phyloP scores from a whole-genome alignment of 2,113 vertebrate species.

The Globicephala melas region DNA sequence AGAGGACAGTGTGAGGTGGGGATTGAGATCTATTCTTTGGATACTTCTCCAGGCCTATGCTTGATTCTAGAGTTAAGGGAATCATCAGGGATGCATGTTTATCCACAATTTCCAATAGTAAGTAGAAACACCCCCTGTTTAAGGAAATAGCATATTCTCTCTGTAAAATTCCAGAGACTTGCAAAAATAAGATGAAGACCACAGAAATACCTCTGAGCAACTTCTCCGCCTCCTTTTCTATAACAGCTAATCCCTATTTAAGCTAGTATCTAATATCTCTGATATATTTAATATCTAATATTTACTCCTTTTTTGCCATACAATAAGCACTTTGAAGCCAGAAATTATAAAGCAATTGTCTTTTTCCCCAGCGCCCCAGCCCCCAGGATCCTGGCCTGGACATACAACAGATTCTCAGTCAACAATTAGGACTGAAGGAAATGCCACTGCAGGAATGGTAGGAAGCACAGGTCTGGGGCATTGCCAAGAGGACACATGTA shows the following conservation, averaged over 20 bases:
- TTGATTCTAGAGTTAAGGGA: not conserved
- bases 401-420: not conserved
- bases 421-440: not conserved
- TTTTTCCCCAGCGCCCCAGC: not conserved
- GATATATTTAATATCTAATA: not conserved
- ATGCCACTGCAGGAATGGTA: not conserved
- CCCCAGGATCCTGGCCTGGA: not conserved
- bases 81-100: not conserved
- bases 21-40: not conserved
- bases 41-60: not conserved
- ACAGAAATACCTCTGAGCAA: not conserved
- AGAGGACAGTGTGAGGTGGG: rapidly evolving
- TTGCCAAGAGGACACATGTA: not conserved
- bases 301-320: not conserved
- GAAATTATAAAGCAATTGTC: not conserved
- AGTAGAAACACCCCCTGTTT: not conserved
- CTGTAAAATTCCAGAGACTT: not conserved
- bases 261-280: not conserved
- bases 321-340: not conserved
- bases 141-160: not conserved
- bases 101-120: not conserved
- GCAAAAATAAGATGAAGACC: not conserved
- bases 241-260: not conserved
- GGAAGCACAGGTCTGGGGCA: not conserved
- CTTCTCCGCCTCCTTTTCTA: not conserved